Conservation (phyloP, 2,113 vertebrate species). For the Mobula birostris region DNA sequence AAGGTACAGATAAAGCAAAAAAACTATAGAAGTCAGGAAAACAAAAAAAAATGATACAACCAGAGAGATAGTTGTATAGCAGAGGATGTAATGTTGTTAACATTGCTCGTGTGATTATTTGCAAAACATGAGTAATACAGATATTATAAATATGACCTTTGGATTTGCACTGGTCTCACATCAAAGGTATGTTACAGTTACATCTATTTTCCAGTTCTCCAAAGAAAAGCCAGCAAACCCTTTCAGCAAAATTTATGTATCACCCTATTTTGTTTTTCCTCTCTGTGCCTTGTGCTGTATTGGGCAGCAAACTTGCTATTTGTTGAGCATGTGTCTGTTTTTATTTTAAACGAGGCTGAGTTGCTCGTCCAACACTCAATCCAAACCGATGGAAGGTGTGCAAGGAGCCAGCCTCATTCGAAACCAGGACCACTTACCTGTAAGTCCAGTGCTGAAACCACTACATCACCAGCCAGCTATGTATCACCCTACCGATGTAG, state of each 20-base stretch:
- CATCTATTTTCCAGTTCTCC: no score
- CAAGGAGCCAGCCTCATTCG: no score
- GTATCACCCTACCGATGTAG: neutral
- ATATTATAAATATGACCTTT: neutral
- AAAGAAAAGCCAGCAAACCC: neutral
- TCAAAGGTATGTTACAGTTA: neutral
- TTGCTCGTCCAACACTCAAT: no score
- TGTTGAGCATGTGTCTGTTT: no score
- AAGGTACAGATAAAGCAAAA: neutral
- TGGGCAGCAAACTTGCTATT: no score
- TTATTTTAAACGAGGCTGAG: no score
- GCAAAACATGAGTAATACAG: conserved; percentile 16
- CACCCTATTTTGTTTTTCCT: neutral
- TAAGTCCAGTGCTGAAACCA: no score
- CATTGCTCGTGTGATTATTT: conserved; percentile 7
- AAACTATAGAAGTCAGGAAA: neutral
- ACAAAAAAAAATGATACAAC: neutral
- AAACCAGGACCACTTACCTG: no score
- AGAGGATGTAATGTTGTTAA: conserved; percentile 1
- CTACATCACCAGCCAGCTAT: neutral
- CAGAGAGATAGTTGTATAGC: neutral
- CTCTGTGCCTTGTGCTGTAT: no score
- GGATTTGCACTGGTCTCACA: neutral
- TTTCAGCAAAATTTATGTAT: neutral
- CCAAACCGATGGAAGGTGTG: no score